Conservation (phyloP, 2,113 vertebrate species). For the Heloderma charlesbogerti region DNA sequence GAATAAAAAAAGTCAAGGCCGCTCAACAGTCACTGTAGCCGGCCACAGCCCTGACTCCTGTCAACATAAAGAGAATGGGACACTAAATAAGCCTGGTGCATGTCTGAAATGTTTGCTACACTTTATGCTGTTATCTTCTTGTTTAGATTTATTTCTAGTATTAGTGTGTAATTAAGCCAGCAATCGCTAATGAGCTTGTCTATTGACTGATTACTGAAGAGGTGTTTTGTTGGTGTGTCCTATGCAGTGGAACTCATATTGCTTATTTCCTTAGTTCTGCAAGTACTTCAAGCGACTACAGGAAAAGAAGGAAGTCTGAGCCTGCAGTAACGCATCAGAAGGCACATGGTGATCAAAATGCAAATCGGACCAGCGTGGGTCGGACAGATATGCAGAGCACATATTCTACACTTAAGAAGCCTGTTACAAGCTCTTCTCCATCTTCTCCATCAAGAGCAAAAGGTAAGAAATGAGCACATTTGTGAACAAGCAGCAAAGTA, state of each 20-base stretch:
- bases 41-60: background rate
- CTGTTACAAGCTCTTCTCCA: slow-evolving; percentile 90
- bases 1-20: background rate
- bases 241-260: slow-evolving; percentile 15
- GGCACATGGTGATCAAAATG: slow-evolving; percentile 76
- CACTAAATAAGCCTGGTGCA: background rate
- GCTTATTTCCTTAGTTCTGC: slow-evolving; percentile 65
- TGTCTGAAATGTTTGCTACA: background rate
- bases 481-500: background rate
- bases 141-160: background rate
- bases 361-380: slow-evolving; percentile 73
- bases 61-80: background rate
- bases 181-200: background rate
- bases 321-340: slow-evolving; percentile 86
- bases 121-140: background rate
- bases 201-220: slow-evolving; percentile 13
- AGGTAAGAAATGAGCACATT: slow-evolving; percentile 79
- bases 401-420: slow-evolving; percentile 82
- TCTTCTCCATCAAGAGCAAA: slow-evolving; percentile 93
- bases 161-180: background rate
- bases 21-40: background rate
- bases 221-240: background rate
- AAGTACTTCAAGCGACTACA: slow-evolving; percentile 90
- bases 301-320: slow-evolving; percentile 96
- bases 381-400: slow-evolving; percentile 79